phyloP scores from a whole-genome alignment of 2,797 vertebrate genomes.

The Psittacula echo region DNA sequence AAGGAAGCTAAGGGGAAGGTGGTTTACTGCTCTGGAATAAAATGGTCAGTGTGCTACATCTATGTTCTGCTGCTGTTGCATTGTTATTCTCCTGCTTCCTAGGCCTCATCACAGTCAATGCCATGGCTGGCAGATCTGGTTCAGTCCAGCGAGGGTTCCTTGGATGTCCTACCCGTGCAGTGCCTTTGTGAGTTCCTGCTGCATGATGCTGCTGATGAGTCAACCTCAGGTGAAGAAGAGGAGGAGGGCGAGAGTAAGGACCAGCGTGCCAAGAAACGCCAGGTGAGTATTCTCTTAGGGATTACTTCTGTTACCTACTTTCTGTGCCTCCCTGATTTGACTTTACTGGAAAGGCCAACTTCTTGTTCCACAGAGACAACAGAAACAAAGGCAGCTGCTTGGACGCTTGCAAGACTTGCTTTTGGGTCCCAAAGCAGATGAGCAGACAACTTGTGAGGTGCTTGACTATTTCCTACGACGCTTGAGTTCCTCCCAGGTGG shows the following conservation, averaged over 20 bases:
- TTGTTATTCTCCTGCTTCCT: background rate
- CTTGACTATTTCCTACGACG: constrained; percentile 97
- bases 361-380: constrained; percentile 85
- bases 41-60: background rate
- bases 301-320: background rate
- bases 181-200: constrained; percentile 98
- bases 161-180: constrained; percentile 97
- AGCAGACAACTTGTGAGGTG: constrained; percentile 97
- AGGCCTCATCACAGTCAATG: constrained; percentile 99
- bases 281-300: constrained; percentile 65
- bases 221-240: constrained; percentile 86
- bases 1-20: background rate
- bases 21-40: background rate
- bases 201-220: constrained; percentile 92
- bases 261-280: constrained; percentile 92
- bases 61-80: background rate
- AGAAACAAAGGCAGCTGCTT: constrained; percentile 96
- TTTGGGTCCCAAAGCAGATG: constrained; percentile 93
- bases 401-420: constrained; percentile 95
- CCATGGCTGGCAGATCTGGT: constrained; percentile 98
- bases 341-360: background rate
- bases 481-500: constrained; percentile 95
- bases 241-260: constrained; percentile 97
- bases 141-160: constrained; percentile 95
- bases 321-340: background rate